Evolutionary conservation across 2,888 invertebrate species (phyloP), one percentile per base, ranked within the genome.

Genomic region (Rhaphigaster nebulosa): DNA sequence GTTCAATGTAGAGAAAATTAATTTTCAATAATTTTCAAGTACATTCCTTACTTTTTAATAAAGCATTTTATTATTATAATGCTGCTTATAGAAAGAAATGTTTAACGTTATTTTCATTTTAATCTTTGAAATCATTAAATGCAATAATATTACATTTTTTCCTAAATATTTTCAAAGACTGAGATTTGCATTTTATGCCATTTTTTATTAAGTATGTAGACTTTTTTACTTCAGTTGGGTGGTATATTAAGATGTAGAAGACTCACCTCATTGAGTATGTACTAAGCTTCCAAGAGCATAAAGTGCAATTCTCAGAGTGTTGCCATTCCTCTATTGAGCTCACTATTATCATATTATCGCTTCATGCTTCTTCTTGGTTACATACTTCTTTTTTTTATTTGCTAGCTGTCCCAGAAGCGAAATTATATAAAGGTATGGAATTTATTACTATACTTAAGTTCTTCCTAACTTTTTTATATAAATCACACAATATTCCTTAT

Each of bases 401-500:
- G 38, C 13, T 90, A 90, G 90, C 90, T 90, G 23, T 50, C 84
- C 90, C 65, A 90, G 87, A 56, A 52, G 90, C 29, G 87, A 90
- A 90, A 87, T 87, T 60, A 56, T 90, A 87, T 87, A 90, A 87
- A 90, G 90, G 90, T 90, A 90, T 90, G 90, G 80, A 45, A 50
- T 89, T 34, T 41, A 60, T 65, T 52, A 38, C 13, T 88, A 54
- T 56, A 1, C 18, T 84, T 45, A 50, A 50, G 18, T 65, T 89
- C 38, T 89, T 45, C 56, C 2, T 60, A 26, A 34, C 8, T 41
- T 60, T 70, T 56, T 65, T 8, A 13, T 89, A 20, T 65, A 29
- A 34, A 23, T 34, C 13, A 65, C 20, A 34, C 1, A 18, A 70
- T 70, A 34, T 70, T 34, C 12, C 8, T 65, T 20, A 34, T 70